phyloP scores from a whole-genome alignment of 1,140 invertebrate genomes.

The Trissolcus basalis region DNA sequence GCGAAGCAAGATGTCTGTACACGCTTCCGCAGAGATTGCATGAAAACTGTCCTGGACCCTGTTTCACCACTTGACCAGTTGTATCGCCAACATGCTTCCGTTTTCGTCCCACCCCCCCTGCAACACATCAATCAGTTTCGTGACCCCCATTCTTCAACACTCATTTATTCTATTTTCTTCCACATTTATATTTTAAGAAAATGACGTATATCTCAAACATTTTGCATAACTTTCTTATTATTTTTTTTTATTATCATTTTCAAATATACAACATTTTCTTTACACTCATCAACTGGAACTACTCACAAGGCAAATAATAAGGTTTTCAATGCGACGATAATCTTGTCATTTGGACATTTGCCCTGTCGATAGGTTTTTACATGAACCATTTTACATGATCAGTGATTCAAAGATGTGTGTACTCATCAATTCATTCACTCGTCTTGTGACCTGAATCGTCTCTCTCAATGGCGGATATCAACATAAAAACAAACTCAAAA shows the following conservation, averaged over 20 bases:
- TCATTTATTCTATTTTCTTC: slow-evolving; percentile 16
- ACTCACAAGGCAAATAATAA: too few species aligned
- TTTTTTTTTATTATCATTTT: too few species aligned
- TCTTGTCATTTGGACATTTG: neutral
- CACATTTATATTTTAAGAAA: slow-evolving; percentile 17
- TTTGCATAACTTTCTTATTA: neutral
- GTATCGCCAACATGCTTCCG: slow-evolving; percentile 75
- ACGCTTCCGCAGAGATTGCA: slow-evolving; percentile 77
- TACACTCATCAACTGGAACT: neutral
- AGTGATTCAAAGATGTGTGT: slow-evolving; percentile 53
- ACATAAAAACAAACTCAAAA: slow-evolving; percentile 10
- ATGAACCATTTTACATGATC: neutral
- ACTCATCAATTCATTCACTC: slow-evolving; percentile 15
- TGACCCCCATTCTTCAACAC: slow-evolving; percentile 66
- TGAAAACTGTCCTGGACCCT: slow-evolving; percentile 75
- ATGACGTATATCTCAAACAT: slow-evolving; percentile 10
- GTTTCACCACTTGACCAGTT: slow-evolving; percentile 76
- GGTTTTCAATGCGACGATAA: neutral
- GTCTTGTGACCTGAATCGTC: slow-evolving; percentile 10
- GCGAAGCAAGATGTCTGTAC: slow-evolving; percentile 76
- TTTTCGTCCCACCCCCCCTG: slow-evolving; percentile 76
- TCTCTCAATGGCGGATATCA: slow-evolving; percentile 34
- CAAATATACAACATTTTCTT: too few species aligned
- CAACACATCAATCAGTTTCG: slow-evolving; percentile 74
- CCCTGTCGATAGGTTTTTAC: neutral